Conservation (phyloP, 2,888 invertebrate species). For the Meghimatium bilineatum region DNA sequence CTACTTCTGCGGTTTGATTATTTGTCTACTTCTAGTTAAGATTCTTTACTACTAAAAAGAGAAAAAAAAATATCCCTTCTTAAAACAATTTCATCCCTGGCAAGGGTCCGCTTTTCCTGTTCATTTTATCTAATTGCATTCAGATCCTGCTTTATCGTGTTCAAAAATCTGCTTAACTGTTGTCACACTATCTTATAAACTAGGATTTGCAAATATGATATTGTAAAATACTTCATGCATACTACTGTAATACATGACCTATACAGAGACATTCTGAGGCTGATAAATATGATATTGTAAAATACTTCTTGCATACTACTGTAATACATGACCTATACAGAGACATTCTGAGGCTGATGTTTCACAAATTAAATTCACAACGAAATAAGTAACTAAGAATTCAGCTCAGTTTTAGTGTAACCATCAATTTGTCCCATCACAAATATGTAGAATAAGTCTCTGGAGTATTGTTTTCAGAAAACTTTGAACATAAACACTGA, state of each 20-base stretch:
- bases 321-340: neutral
- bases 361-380: neutral
- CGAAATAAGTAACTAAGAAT: neutral
- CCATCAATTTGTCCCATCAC: no score
- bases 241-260: neutral
- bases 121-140: neutral
- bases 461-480: no score
- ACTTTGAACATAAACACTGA: no score
- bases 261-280: neutral
- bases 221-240: neutral
- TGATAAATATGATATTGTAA: neutral
- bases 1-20: neutral
- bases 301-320: neutral
- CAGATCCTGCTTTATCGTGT: neutral
- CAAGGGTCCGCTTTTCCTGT: neutral
- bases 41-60: neutral
- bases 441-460: no score
- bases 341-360: neutral
- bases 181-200: neutral
- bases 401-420: no score
- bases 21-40: neutral
- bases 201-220: neutral
- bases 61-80: neutral
- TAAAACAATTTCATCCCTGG: neutral
- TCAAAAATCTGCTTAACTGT: neutral